Percentiles rank a stretch among this genome's conserved stretches.
Evolutionary conservation across 2,113 vertebrate genomes (phyloP).

Genomic region (Rhodinocichla rosea): DNA sequence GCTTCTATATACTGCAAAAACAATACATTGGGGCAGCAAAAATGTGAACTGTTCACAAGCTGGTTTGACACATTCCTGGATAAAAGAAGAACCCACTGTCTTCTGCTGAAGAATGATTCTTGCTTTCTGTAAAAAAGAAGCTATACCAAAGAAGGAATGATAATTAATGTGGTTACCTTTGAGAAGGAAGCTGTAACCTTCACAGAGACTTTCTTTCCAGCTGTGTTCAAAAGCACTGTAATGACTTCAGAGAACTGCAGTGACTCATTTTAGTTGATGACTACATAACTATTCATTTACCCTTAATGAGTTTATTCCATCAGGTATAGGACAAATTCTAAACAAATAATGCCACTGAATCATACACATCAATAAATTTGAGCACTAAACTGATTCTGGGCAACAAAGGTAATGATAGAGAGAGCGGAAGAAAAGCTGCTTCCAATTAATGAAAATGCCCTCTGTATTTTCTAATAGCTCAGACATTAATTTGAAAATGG

Average conservation of each 20-base stretch:
- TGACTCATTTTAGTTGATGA: constrained; percentile 73
- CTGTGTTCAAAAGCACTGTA: constrained; percentile 67
- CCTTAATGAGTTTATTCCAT: constrained; percentile 77
- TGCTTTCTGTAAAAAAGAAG: not conserved
- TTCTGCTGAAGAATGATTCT: not conserved
- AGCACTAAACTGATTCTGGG: constrained; percentile 61
- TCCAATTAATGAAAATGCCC: constrained; percentile 80
- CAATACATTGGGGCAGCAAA: not conserved
- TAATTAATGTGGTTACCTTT: constrained; percentile 46
- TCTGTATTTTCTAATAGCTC: constrained; percentile 77
- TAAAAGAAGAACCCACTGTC: not conserved
- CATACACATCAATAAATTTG: constrained; percentile 71
- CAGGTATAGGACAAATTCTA: constrained; percentile 71
- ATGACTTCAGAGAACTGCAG: constrained; percentile 70
- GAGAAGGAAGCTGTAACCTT: constrained; percentile 58
- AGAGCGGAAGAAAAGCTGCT: constrained; percentile 61
- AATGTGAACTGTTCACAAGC: not conserved
- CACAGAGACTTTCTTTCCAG: constrained; percentile 61
- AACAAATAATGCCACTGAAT: constrained; percentile 71
- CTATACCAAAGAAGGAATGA: not conserved
- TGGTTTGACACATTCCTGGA: not conserved
- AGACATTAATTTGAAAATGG: constrained; percentile 79
- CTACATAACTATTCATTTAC: constrained; percentile 77
- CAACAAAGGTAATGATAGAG: constrained; percentile 69
- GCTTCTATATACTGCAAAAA: not conserved